Evolutionary conservation across 2,113 vertebrate species (phyloP).

Genomic region (Laticauda colubrina): DNA sequence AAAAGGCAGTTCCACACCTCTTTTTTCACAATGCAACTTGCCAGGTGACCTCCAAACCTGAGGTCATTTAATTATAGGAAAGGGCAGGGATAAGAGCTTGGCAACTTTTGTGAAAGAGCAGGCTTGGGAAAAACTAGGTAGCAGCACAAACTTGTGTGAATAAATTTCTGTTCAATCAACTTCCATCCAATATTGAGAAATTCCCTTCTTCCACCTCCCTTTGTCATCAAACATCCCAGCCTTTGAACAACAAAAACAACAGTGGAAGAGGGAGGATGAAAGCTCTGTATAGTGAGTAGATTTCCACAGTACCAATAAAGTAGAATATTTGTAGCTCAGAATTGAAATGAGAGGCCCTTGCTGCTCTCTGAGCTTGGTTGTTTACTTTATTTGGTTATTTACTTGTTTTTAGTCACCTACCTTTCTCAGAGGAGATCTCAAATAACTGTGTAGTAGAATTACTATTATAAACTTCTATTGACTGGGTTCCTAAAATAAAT

Average conservation of each 20-base stretch:
- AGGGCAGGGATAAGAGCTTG: not conserved
- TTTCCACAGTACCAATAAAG: not conserved
- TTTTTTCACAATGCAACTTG: not conserved
- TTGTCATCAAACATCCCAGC: not conserved
- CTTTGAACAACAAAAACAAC: not conserved
- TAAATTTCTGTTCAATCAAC: not conserved
- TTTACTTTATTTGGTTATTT: not conserved
- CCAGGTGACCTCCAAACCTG: not conserved
- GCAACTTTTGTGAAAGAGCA: not conserved
- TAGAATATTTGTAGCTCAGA: not conserved
- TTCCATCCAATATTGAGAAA: not conserved
- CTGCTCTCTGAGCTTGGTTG: not conserved
- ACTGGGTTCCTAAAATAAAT: constrained; percentile 65
- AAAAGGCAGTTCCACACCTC: too few relatives aligned
- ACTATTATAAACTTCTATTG: constrained; percentile 68
- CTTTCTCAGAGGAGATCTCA: constrained; percentile 70
- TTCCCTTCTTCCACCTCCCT: not conserved
- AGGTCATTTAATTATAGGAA: not conserved
- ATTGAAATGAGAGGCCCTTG: not conserved
- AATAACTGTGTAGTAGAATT: constrained; percentile 59
- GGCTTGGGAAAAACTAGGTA: not conserved
- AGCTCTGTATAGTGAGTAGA: not conserved
- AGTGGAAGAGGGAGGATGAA: not conserved
- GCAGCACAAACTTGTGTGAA: not conserved
- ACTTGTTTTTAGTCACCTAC: constrained; percentile 47